Percentiles rank a stretch among this genome's conserved stretches.
These are phyloP conservation scores for Druon quercuslanigerum DNA, from an alignment of 1,140 invertebrate genomes.

Conservation along the genomic window DNA sequence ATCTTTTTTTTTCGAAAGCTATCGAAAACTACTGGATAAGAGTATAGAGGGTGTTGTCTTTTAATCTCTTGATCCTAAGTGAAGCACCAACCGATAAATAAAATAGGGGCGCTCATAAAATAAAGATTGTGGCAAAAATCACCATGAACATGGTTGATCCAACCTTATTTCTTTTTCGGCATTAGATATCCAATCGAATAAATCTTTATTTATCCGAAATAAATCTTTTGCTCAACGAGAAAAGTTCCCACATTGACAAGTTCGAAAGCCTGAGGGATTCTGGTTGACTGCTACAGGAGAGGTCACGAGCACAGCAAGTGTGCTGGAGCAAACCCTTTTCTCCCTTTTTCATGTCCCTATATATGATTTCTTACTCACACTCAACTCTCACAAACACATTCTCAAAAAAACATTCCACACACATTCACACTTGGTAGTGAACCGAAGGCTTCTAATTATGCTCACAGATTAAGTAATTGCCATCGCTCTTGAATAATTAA, in stretches of 20 bases:
- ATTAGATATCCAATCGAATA: slow-evolving; percentile 30
- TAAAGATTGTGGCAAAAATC: slow-evolving; percentile 24
- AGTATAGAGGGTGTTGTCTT: no score
- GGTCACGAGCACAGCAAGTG: slow-evolving; percentile 6
- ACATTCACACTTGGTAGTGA: not conserved
- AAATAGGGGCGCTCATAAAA: slow-evolving; percentile 20
- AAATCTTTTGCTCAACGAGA: slow-evolving; percentile 21
- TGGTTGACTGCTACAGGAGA: slow-evolving; percentile 4
- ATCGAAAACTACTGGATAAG: no score
- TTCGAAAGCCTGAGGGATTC: slow-evolving; percentile 27
- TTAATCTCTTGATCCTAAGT: no score
- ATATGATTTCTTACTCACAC: not conserved
- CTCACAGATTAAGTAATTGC: slow-evolving; percentile 28
- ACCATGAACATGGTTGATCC: slow-evolving; percentile 25
- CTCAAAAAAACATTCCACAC: not conserved
- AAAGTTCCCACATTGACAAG: slow-evolving; percentile 27
- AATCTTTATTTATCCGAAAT: slow-evolving; percentile 32
- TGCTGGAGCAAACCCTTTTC: slow-evolving; percentile 16
- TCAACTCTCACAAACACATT: not conserved
- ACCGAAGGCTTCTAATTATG: slow-evolving; percentile 15
- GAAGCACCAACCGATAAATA: slow-evolving; percentile 1
- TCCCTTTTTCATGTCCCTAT: slow-evolving; percentile 18
- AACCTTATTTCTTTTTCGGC: slow-evolving; percentile 11
- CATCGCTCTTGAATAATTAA: slow-evolving; percentile 29
- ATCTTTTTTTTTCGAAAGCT: no score